A percentile compares a stretch with the other conserved stretches of the same genome.
Evolutionary conservation across 2,797 vertebrate species (phyloP).

Genomic region (Epinephelus coioides): DNA sequence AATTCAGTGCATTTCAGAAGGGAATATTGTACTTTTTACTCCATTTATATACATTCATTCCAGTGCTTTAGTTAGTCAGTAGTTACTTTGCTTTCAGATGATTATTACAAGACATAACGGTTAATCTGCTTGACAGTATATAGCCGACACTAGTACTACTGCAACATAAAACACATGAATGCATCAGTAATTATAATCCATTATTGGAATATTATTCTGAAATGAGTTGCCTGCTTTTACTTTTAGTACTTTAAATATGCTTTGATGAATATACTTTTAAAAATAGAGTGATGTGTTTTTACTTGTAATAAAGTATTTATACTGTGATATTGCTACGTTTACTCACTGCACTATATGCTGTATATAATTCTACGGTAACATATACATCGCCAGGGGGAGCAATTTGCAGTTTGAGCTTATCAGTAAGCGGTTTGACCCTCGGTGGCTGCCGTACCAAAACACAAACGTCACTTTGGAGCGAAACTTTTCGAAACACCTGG

Average conservation of each 20-base stretch:
- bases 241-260: not conserved
- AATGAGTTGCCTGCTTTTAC: not conserved
- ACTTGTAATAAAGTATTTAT: not conserved
- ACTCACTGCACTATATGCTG: too few relatives aligned
- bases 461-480: slow-evolving; percentile 81
- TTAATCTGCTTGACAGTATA: not conserved
- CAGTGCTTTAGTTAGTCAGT: not conserved
- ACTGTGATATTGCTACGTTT: not conserved
- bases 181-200: not conserved
- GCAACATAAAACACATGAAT: not conserved
- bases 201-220: not conserved
- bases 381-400: not conserved
- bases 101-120: not conserved
- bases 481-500: slow-evolving; percentile 72
- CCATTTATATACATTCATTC: too few relatives aligned
- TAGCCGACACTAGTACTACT: not conserved
- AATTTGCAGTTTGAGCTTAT: not conserved
- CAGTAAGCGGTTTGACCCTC: slow-evolving; percentile 10
- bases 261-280: too few relatives aligned
- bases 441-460: slow-evolving; percentile 67
- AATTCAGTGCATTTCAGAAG: not conserved
- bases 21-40: not conserved
- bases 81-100: not conserved
- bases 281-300: too few relatives aligned
- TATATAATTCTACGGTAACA: too few relatives aligned